Evolutionary conservation across 2,797 vertebrate genomes (phyloP).

Genomic region (Coregonus sp.): DNA sequence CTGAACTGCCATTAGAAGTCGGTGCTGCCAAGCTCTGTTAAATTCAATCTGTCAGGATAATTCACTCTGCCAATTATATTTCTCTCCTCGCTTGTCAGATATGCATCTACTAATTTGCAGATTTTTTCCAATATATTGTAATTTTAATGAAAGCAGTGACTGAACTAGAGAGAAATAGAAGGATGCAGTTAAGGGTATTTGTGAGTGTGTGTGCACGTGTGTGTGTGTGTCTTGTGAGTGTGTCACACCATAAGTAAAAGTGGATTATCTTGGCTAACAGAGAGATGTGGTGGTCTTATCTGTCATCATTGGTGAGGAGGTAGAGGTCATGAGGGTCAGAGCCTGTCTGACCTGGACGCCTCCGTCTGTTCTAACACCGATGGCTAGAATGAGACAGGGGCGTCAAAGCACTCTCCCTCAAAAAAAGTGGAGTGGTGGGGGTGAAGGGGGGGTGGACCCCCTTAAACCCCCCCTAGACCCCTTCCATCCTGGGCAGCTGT

Average conservation of each 20-base stretch:
- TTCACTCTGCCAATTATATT: slow-evolving; percentile 63
- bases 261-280: slow-evolving; percentile 73
- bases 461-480: slow-evolving; percentile 59
- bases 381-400: slow-evolving; percentile 78
- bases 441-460: slow-evolving; percentile 6
- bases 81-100: slow-evolving; percentile 18
- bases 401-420: slow-evolving; percentile 51
- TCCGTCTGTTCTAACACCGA: slow-evolving; percentile 86
- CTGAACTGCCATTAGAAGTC: slow-evolving; percentile 66
- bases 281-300: slow-evolving; percentile 77
- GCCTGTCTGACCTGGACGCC: slow-evolving; percentile 89
- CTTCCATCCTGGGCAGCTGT: slow-evolving; percentile 73
- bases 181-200: slow-evolving; percentile 27
- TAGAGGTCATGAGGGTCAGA: slow-evolving; percentile 70
- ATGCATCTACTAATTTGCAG: slow-evolving; percentile 54
- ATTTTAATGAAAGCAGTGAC: slow-evolving; percentile 22
- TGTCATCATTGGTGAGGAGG: slow-evolving; percentile 75
- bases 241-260: slow-evolving; percentile 51
- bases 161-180: slow-evolving; percentile 37
- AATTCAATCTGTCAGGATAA: slow-evolving; percentile 65
- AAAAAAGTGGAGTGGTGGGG: slow-evolving; percentile 36
- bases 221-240: slow-evolving; percentile 42
- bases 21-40: slow-evolving; percentile 77
- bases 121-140: slow-evolving; percentile 35
- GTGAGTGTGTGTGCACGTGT: background rate